A percentile compares a stretch with the other conserved stretches of the same genome.
These are phyloP conservation scores for Hippocampus comes DNA, from an alignment of 2,113 vertebrate species.

Conservation along the genomic window DNA sequence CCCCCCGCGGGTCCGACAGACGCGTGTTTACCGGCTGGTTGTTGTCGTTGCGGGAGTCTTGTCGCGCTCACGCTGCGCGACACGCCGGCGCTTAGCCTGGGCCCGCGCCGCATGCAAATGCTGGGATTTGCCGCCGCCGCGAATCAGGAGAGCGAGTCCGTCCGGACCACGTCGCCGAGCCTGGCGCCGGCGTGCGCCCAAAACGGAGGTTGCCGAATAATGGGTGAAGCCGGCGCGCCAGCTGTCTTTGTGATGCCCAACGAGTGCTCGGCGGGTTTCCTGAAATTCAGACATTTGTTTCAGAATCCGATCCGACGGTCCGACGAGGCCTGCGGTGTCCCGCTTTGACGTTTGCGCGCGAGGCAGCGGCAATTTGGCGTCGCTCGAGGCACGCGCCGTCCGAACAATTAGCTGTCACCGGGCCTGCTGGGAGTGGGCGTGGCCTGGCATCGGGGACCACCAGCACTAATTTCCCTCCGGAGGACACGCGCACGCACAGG, in stretches of 20 bases:
- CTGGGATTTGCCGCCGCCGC: slow-evolving; percentile 63
- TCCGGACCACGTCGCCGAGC: slow-evolving; percentile 43
- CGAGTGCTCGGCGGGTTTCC: too few species aligned
- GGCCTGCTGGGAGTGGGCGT: slow-evolving; percentile 63
- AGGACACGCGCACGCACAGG: slow-evolving; percentile 27
- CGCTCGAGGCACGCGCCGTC: not conserved
- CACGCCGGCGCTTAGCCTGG: slow-evolving; percentile 69
- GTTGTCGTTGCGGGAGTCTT: slow-evolving; percentile 73
- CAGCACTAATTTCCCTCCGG: slow-evolving; percentile 68
- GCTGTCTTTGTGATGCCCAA: too few species aligned
- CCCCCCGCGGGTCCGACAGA: slow-evolving; percentile 75
- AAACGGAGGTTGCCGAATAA: too few species aligned
- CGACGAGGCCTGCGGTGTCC: too few species aligned
- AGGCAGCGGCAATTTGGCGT: too few species aligned
- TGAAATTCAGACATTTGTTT: too few species aligned
- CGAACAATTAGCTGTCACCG: slow-evolving; percentile 57
- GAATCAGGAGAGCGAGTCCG: slow-evolving; percentile 67
- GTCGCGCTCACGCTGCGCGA: slow-evolving; percentile 72
- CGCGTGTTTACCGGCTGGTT: slow-evolving; percentile 72
- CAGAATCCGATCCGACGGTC: too few species aligned
- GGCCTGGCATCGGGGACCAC: slow-evolving; percentile 55
- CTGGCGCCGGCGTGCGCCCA: too few species aligned
- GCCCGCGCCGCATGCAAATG: slow-evolving; percentile 70
- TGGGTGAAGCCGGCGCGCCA: too few species aligned
- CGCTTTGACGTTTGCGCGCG: not conserved